These are phyloP conservation scores for Corvus hawaiiensis DNA, from an alignment of 2,113 vertebrate species.

Conservation along the genomic window DNA sequence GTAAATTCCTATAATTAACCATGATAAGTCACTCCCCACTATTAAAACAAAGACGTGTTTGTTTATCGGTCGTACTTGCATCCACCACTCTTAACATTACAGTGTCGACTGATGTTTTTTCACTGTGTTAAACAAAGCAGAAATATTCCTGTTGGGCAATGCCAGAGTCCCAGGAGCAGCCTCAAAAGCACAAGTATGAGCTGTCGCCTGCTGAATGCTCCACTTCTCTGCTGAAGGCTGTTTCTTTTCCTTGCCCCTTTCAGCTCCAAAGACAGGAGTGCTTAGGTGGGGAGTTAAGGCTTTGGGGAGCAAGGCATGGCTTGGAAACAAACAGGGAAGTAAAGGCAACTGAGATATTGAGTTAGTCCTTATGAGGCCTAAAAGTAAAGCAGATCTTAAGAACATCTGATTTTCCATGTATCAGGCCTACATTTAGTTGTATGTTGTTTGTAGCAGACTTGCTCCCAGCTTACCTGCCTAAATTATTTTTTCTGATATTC, in stretches of 20 bases:
- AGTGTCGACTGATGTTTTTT: slow-evolving; percentile 69
- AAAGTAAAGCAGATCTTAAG: background rate
- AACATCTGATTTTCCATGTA: background rate
- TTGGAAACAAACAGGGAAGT: background rate
- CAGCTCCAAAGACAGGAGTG: background rate
- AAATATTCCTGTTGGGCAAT: slow-evolving; percentile 43
- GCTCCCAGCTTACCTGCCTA: background rate
- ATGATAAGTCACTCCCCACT: slow-evolving; percentile 72
- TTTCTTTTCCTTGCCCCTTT: background rate
- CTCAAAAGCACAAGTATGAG: background rate
- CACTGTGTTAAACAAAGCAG: slow-evolving; percentile 75
- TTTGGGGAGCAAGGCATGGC: rapidly evolving
- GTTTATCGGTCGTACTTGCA: slow-evolving; percentile 70
- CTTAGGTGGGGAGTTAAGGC: background rate
- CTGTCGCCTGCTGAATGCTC: background rate
- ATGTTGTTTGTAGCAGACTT: background rate
- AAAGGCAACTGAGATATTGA: background rate
- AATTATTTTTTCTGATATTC: background rate
- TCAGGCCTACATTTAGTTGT: background rate
- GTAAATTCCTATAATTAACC: slow-evolving; percentile 84
- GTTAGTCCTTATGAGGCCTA: background rate
- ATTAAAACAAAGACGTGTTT: slow-evolving; percentile 80
- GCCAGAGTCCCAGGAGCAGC: slow-evolving; percentile 26
- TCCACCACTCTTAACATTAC: slow-evolving; percentile 67
- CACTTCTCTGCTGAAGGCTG: background rate